Percentiles rank a stretch among this genome's conserved stretches.
These are phyloP conservation scores for Mus spicilegus DNA, from an alignment of 2,113 vertebrate species.

Conservation along the genomic window DNA sequence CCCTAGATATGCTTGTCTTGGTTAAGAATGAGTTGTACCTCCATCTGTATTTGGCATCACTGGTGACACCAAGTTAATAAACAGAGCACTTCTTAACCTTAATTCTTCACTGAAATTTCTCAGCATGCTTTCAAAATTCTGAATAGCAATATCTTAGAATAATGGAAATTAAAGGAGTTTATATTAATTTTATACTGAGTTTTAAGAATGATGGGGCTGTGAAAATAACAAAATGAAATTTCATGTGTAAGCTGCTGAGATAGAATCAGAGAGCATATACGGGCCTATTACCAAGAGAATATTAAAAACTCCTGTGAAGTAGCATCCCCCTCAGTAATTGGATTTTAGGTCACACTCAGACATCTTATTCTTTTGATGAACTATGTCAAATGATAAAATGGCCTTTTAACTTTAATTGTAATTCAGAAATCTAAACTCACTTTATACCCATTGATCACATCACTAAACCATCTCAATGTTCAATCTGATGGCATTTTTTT, in stretches of 20 bases:
- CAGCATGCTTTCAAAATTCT: background rate
- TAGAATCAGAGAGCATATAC: background rate
- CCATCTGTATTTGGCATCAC: background rate
- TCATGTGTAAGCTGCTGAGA: background rate
- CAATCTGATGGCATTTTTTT: conserved; percentile 2
- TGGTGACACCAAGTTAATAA: background rate
- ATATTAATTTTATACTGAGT: background rate
- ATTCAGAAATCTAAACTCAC: conserved; percentile 41
- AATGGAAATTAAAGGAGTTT: background rate
- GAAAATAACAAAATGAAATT: background rate
- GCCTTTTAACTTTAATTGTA: conserved; percentile 8
- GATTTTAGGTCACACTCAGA: background rate
- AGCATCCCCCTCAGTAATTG: background rate
- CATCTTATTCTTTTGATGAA: background rate
- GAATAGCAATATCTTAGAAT: background rate
- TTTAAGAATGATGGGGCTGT: background rate
- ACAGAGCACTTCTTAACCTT: background rate
- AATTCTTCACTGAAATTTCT: background rate
- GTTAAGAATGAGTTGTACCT: background rate
- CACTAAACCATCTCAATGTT: background rate
- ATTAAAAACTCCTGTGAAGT: conserved; percentile 5
- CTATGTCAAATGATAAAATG: background rate
- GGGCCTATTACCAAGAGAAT: background rate
- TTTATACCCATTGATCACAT: conserved; percentile 29
- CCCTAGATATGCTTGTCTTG: background rate